Conservation (phyloP, 2,113 vertebrate species). For the Xiphophorus couchianus region DNA sequence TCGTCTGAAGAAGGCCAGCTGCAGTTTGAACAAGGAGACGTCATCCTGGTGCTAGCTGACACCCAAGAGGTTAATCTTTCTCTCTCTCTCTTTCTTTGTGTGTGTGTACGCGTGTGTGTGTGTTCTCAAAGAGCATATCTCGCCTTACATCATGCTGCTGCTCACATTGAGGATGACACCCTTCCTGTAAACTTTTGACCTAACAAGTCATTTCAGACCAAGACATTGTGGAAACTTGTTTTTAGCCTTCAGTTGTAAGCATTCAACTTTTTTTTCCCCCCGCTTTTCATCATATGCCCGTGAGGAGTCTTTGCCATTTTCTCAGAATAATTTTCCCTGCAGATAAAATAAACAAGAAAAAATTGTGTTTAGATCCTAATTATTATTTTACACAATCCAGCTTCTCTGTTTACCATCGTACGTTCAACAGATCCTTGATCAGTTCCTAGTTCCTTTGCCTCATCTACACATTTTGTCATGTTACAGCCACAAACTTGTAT, state of each 20-base stretch:
- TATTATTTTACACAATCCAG: not conserved
- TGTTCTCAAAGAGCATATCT: not conserved
- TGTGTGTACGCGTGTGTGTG: not conserved
- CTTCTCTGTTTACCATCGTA: too few relatives aligned
- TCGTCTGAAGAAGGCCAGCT: conserved; percentile 62
- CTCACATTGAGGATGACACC: not conserved
- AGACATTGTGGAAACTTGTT: not conserved
- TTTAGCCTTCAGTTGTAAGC: not conserved
- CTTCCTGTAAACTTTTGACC: not conserved
- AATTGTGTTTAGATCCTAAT: not conserved
- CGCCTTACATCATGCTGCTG: not conserved
- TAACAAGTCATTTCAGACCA: not conserved
- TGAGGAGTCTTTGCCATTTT: too few relatives aligned
- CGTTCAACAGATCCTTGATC: too few relatives aligned
- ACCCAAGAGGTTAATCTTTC: conserved; percentile 57
- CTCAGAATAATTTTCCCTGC: too few relatives aligned
- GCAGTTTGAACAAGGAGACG: conserved; percentile 75
- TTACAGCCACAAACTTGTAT: too few relatives aligned
- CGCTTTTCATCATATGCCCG: not conserved
- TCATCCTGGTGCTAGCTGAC: conserved; percentile 69
- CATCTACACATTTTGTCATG: too few relatives aligned
- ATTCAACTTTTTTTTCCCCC: not conserved
- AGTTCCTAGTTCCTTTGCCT: too few relatives aligned
- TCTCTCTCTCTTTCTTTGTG: too few relatives aligned
- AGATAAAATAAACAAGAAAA: not conserved